Percentiles rank a stretch among this genome's conserved stretches.
These are phyloP conservation scores for Eclectus roratus DNA, from an alignment of 2,113 vertebrate species.

Conservation along the genomic window DNA sequence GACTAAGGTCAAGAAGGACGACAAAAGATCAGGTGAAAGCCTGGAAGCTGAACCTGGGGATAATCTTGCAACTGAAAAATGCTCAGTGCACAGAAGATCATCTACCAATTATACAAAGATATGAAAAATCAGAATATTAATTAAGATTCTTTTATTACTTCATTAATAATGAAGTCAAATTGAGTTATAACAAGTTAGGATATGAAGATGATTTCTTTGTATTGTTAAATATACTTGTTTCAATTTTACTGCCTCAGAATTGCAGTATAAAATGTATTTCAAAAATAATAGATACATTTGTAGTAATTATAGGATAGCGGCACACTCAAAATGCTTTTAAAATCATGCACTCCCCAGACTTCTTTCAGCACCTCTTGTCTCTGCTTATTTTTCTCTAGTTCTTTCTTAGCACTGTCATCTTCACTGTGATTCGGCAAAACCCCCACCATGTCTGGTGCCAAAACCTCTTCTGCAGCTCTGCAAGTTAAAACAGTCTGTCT, in stretches of 20 bases:
- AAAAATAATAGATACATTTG: slow-evolving; percentile 32
- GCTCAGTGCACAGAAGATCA: background rate
- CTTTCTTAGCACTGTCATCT: background rate
- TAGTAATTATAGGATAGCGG: background rate
- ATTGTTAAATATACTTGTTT: slow-evolving; percentile 63
- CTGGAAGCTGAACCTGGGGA: background rate
- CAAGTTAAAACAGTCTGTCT: background rate
- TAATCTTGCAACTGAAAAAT: background rate
- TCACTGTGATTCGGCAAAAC: background rate
- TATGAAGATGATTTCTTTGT: slow-evolving; percentile 40
- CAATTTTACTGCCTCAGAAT: slow-evolving; percentile 65
- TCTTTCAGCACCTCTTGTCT: background rate
- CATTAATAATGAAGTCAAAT: slow-evolving; percentile 53
- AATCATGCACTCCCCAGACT: background rate
- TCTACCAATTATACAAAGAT: slow-evolving; percentile 28
- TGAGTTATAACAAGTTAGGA: slow-evolving; percentile 58
- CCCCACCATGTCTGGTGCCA: background rate
- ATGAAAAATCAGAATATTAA: slow-evolving; percentile 47
- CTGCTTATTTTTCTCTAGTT: background rate
- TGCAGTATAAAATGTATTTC: slow-evolving; percentile 10
- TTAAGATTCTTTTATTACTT: slow-evolving; percentile 59
- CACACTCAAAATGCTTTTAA: background rate
- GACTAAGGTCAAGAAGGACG: slow-evolving; percentile 31
- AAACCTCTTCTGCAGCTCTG: slow-evolving; percentile 17
- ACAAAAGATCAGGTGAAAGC: background rate